Evolutionary conservation across 2,888 invertebrate genomes (phyloP).

Genomic region (Spisula subtruncata): DNA sequence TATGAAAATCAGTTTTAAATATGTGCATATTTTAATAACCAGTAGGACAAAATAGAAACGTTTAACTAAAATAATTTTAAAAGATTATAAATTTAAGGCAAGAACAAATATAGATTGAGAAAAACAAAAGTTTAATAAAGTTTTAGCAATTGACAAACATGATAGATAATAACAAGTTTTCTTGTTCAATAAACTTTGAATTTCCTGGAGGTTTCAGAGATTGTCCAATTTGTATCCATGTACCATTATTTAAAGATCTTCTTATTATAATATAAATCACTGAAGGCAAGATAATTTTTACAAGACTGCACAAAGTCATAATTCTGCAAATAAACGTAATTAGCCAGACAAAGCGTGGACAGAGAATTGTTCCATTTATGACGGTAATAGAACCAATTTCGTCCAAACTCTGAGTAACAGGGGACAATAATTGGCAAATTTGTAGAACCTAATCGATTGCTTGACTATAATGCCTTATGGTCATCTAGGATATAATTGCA

Average conservation of each 20-base stretch:
- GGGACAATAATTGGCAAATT: slow-evolving; percentile 34
- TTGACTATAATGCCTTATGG: slow-evolving; percentile 28
- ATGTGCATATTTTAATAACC: too few relatives aligned
- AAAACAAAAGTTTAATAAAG: neutral
- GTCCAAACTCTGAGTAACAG: slow-evolving; percentile 15
- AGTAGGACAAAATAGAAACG: too few relatives aligned
- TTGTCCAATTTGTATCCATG: neutral
- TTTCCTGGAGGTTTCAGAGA: slow-evolving; percentile 6
- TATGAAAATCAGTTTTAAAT: too few relatives aligned
- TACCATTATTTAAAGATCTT: neutral
- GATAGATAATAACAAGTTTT: neutral
- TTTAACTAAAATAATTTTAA: neutral
- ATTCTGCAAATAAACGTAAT: slow-evolving; percentile 28
- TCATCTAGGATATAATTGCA: slow-evolving; percentile 21
- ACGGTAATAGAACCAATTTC: slow-evolving; percentile 59
- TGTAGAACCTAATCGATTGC: slow-evolving; percentile 37
- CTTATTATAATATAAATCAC: neutral
- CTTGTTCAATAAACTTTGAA: neutral
- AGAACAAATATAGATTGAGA: too few relatives aligned
- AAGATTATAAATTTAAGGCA: too few relatives aligned
- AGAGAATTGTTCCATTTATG: slow-evolving; percentile 49
- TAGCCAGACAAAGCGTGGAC: slow-evolving; percentile 16
- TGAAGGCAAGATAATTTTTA: neutral
- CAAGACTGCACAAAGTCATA: slow-evolving; percentile 22
- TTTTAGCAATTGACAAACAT: neutral